A percentile compares a stretch with the other conserved stretches of the same genome.
Conservation (phyloP, 2,113 vertebrate species). For the Vidua macroura region DNA sequence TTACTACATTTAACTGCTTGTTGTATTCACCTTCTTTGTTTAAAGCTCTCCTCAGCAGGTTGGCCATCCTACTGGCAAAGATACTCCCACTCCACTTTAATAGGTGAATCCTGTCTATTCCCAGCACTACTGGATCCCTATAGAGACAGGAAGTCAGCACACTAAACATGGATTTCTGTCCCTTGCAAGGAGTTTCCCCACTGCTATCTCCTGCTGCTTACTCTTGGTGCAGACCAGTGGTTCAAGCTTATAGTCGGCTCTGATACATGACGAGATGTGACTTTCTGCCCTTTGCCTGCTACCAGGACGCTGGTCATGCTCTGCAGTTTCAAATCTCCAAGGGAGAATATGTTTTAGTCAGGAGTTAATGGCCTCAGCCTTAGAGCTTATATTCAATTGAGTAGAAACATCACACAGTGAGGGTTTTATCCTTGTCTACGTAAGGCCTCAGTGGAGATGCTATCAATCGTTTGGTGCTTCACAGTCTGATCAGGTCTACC, state of each 20-base stretch:
- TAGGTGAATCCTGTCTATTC: neutral
- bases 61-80: neutral
- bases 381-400: neutral
- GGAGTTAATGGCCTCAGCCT: neutral
- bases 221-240: neutral
- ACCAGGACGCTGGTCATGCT: fast-evolving
- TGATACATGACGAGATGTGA: fast-evolving
- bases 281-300: neutral
- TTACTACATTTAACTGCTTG: neutral
- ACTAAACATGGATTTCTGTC: neutral
- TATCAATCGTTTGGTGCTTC: neutral
- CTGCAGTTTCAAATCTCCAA: neutral
- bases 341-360: neutral
- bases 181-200: neutral
- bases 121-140: neutral
- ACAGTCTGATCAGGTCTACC: neutral
- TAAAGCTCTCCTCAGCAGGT: neutral
- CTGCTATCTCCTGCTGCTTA: neutral
- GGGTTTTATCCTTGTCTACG: neutral
- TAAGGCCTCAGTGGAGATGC: neutral
- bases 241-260: neutral
- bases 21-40: neutral
- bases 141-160: neutral
- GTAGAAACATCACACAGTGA: neutral
- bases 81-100: neutral